Evolutionary conservation across 1,140 invertebrate genomes (phyloP).

Genomic region (Danaus melanippus): DNA sequence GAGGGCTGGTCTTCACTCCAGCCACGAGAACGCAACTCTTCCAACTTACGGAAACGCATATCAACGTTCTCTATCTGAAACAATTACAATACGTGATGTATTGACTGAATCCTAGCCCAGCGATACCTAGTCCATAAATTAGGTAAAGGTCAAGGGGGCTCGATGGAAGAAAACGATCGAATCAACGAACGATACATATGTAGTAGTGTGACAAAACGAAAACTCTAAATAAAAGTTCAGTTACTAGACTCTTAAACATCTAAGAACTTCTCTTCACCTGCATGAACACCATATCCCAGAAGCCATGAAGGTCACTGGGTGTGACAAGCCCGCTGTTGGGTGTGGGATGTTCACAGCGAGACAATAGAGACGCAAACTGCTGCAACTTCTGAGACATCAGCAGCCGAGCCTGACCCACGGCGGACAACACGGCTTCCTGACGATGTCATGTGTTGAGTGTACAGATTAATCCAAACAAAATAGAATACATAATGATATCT

Average conservation of each 20-base stretch:
- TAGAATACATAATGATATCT: too few relatives aligned
- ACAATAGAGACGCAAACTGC: conserved; percentile 50
- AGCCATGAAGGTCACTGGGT: conserved; percentile 51
- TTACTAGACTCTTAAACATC: too few relatives aligned
- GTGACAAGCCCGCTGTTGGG: conserved; percentile 41
- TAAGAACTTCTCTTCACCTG: conserved; percentile 32
- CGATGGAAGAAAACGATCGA: too few relatives aligned
- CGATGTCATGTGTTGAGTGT: conserved; percentile 7
- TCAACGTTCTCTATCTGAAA: conserved; percentile 50
- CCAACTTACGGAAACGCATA: conserved; percentile 48
- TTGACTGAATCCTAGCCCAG: too few relatives aligned
- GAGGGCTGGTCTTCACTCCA: conserved; percentile 38
- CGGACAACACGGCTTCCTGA: conserved; percentile 42
- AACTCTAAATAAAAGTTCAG: too few relatives aligned
- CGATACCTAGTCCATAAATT: too few relatives aligned
- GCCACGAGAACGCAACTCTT: conserved; percentile 29
- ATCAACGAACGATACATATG: too few relatives aligned
- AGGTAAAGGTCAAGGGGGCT: too few relatives aligned
- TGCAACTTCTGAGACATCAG: conserved; percentile 56
- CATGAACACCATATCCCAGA: conserved; percentile 67
- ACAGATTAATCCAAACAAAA: too few relatives aligned
- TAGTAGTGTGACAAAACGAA: too few relatives aligned
- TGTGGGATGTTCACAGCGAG: conserved; percentile 34
- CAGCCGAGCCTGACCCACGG: conserved; percentile 52
- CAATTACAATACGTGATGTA: too few relatives aligned